Base-by-base conservation (phyloP, 2,888 invertebrate species). In the Leptogaster cylindrica region DNA sequence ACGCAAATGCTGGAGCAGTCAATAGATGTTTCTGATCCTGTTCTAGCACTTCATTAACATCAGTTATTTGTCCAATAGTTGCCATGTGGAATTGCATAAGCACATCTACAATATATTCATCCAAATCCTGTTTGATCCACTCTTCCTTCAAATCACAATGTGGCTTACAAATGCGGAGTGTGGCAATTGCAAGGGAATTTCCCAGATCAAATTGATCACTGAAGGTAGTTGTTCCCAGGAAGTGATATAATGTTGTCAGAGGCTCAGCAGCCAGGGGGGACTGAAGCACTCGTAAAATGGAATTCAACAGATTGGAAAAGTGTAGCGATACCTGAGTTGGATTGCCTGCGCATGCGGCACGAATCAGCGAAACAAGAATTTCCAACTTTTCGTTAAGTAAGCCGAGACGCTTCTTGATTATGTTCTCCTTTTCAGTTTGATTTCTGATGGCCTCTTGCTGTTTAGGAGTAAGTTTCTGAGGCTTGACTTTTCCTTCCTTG, bases 401-500 rank as follows among this genome's bases (percentile, higher is more conserved):
- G 4, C 84, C 83, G 27, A 97, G 80, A 72, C 87, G 85, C 41
- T 86, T 84, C 71, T 94, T 85, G 68, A 94, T 91, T 0, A 85
- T 86, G 70, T 86, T 86, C 78, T 98, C 98, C 75, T 94, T 95
- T 23, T 90, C 88, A 16, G 90, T 84, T 79, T 97, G 96, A 33
- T 88, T 86, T 77, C 91, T 92, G 58, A 97, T 87, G 0, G 90
- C 89, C 79, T 98, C 97, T 77, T 94, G 90, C 79, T 99, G 98
- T 78, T 97, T 97, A 10, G 91, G 88, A 0, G 92, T 89, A 51
- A 91, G 81, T 74, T 88, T 86, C 0, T 88, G 87, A 46, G 87
- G 88, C 73, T 89, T 90, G 36, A 88, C 79, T 78, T 91, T 92
- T 0, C 93, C 93, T 74, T 92, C 91, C 68, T 86, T 86, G 25